Percentiles rank a stretch among this genome's conserved stretches.
phyloP scores from a whole-genome alignment of 2,888 invertebrate species.

The Agapostemon virescens region DNA sequence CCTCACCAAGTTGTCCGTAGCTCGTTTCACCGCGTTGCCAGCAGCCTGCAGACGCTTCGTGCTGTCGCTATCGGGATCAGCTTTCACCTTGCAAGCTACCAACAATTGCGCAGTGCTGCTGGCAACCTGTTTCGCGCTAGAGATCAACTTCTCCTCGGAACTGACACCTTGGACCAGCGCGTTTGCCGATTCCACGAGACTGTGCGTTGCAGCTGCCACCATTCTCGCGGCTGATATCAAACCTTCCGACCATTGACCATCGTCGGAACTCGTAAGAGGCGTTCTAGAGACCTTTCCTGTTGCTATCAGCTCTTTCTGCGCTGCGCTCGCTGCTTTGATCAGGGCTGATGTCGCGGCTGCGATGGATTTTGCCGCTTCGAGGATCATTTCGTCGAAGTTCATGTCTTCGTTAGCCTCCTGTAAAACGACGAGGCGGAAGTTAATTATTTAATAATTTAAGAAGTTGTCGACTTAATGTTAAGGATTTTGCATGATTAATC shows the following conservation, averaged over 20 bases:
- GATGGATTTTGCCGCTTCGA: slow-evolving; percentile 98
- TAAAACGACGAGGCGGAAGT: slow-evolving; percentile 66
- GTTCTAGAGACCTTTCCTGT: slow-evolving; percentile 93
- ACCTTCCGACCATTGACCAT: slow-evolving; percentile 99
- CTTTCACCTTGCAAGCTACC: slow-evolving; percentile 99
- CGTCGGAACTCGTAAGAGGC: slow-evolving; percentile 92
- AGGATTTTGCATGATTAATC: background rate
- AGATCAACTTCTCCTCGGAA: slow-evolving; percentile 97
- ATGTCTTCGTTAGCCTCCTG: slow-evolving; percentile 95
- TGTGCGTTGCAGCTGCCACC: slow-evolving; percentile 98
- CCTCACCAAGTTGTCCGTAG: slow-evolving; percentile 97
- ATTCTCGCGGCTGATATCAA: slow-evolving; percentile 96
- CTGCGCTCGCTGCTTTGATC: slow-evolving; percentile 97
- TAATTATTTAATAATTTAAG: background rate
- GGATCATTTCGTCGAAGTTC: slow-evolving; percentile 99
- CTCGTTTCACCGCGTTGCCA: slow-evolving; percentile 97
- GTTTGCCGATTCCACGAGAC: slow-evolving; percentile 98
- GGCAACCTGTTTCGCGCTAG: slow-evolving; percentile 97
- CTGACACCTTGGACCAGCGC: slow-evolving; percentile 95
- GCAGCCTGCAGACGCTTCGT: slow-evolving; percentile 95
- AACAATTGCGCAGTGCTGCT: slow-evolving; percentile 98
- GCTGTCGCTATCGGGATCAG: slow-evolving; percentile 96
- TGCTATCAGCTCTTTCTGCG: slow-evolving; percentile 96
- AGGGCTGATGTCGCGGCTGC: slow-evolving; percentile 98
- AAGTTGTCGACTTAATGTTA: background rate